phyloP scores from a whole-genome alignment of 2,797 vertebrate species.

The Eulemur albifrons region DNA sequence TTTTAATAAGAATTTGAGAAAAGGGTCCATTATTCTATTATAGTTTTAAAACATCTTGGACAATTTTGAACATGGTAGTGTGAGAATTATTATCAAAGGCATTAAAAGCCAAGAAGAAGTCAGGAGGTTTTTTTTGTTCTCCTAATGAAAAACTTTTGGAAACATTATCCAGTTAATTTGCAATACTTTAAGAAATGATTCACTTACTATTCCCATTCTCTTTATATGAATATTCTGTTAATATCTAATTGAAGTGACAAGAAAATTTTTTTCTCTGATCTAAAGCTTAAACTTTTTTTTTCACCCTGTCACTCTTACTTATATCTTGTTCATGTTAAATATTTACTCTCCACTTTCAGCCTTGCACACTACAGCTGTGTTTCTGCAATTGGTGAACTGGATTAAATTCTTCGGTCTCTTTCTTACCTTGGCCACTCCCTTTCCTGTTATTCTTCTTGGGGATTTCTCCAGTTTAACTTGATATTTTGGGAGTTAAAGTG shows the following conservation, averaged over 20 bases:
- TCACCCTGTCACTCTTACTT: constrained; percentile 49
- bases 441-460: neutral
- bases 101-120: constrained; percentile 37
- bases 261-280: constrained; percentile 10
- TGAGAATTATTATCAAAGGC: constrained; percentile 56
- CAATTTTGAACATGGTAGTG: constrained; percentile 41
- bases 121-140: neutral
- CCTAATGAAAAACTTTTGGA: constrained; percentile 59
- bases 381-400: neutral
- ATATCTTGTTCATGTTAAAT: constrained; percentile 43
- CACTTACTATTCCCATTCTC: constrained; percentile 43
- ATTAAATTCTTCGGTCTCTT: constrained; percentile 2
- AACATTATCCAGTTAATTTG: constrained; percentile 60
- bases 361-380: neutral
- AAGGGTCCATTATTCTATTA: constrained; percentile 52
- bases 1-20: constrained; percentile 49
- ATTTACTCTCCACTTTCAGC: constrained; percentile 9
- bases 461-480: neutral
- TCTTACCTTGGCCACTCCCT: neutral
- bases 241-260: constrained; percentile 58
- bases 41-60: constrained; percentile 46
- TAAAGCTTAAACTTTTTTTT: constrained; percentile 47
- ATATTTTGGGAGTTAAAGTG: neutral
- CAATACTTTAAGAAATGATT: constrained; percentile 61
- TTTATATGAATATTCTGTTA: constrained; percentile 56